Conservation (phyloP, 53 echinoderm and acorn worm genomes). For the Mesocentrotus franciscanus region DNA sequence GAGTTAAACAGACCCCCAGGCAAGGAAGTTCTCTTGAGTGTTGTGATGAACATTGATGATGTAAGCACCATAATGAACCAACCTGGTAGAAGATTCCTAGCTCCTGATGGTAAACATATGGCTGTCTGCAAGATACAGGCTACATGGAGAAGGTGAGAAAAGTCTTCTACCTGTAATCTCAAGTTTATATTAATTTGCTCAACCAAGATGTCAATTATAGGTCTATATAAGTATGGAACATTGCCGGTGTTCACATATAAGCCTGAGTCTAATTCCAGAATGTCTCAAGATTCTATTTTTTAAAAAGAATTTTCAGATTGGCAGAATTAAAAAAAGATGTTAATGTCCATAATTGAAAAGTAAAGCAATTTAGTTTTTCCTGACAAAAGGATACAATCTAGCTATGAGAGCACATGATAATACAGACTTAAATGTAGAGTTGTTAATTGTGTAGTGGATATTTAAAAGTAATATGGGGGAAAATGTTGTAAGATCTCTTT, state of each 20-base stretch:
- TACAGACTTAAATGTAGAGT: neutral
- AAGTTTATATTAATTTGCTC: neutral
- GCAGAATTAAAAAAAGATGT: too few relatives aligned
- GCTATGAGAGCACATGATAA: neutral
- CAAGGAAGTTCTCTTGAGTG: slow-evolving; percentile 76
- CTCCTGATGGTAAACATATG: slow-evolving; percentile 80
- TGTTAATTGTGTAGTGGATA: neutral
- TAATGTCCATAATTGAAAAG: too few relatives aligned
- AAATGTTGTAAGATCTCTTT: neutral
- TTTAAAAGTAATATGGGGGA: neutral
- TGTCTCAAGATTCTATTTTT: too few relatives aligned
- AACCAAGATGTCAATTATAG: neutral
- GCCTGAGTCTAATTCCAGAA: too few relatives aligned
- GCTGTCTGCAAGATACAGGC: slow-evolving; percentile 92
- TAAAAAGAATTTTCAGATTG: too few relatives aligned
- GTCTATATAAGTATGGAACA: too few relatives aligned
- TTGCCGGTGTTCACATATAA: too few relatives aligned
- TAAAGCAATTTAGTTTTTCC: too few relatives aligned
- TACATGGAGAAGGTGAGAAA: slow-evolving; percentile 81
- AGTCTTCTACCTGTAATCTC: neutral
- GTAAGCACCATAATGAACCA: slow-evolving; percentile 80
- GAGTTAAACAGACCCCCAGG: slow-evolving; percentile 87
- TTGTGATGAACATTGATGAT: slow-evolving; percentile 90
- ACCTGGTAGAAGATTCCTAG: slow-evolving; percentile 89
- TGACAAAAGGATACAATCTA: neutral